phyloP scores from a whole-genome alignment of 1,140 invertebrate genomes.

The Sinonovacula constricta region DNA sequence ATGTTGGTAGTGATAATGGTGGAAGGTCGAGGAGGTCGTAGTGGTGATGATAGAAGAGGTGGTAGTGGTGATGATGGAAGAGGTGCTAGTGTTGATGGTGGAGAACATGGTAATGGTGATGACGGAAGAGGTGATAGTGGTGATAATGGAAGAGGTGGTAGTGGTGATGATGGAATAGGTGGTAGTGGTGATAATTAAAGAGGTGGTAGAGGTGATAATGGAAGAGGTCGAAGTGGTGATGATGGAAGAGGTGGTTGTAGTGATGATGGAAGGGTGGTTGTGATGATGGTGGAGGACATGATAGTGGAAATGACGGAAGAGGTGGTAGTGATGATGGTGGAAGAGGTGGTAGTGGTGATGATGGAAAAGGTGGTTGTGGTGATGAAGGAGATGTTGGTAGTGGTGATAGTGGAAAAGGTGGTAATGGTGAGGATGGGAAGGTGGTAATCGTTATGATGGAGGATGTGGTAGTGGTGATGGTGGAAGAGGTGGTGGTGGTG shows the following conservation, averaged over 20 bases:
- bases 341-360: no score
- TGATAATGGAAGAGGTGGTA: constrained; percentile 6
- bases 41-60: background rate
- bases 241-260: no score
- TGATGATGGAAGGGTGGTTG: background rate
- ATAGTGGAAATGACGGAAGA: no score
- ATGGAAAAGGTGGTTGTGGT: no score
- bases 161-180: no score
- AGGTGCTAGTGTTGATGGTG: background rate
- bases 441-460: background rate
- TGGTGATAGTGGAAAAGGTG: no score
- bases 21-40: background rate
- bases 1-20: background rate
- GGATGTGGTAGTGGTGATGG: background rate
- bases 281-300: background rate
- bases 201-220: no score
- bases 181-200: background rate
- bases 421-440: background rate
- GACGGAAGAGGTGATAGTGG: background rate
- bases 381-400: no score
- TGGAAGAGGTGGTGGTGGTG: background rate
- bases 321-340: constrained; percentile 1
- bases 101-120: background rate
- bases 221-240: constrained; percentile 9
- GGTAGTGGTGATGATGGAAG: background rate